Evolutionary conservation across 2,113 vertebrate species (phyloP).

Genomic region (Sceloporus undulatus): DNA sequence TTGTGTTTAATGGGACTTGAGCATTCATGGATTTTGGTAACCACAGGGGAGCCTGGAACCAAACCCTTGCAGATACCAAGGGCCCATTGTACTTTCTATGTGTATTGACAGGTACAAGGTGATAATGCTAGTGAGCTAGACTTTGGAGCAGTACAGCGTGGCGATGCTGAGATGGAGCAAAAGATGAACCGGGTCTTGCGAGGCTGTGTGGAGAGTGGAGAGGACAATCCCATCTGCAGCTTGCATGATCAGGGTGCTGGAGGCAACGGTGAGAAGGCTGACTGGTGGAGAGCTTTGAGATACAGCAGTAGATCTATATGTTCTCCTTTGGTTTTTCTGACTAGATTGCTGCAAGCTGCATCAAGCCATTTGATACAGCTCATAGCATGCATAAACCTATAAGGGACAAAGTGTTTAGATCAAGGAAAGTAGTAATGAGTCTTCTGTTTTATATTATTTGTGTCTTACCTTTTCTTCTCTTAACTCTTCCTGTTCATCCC

Average conservation of each 20-base stretch:
- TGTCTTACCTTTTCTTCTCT: no score
- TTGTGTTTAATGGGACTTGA: no score
- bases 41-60: no score
- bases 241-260: constrained; percentile 94
- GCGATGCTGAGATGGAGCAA: constrained; percentile 94
- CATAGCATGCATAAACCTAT: no score
- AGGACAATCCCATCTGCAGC: constrained; percentile 88
- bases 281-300: not conserved
- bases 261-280: constrained; percentile 84
- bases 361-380: not conserved
- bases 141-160: constrained; percentile 91
- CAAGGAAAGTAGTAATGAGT: no score
- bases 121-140: constrained; percentile 88
- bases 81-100: not conserved
- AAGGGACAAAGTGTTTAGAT: no score
- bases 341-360: not conserved
- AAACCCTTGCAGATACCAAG: no score
- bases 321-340: not conserved
- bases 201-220: constrained; percentile 85
- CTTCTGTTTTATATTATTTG: no score
- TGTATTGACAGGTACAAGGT: constrained; percentile 83
- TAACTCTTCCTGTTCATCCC: no score
- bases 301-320: not conserved
- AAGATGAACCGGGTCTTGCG: constrained; percentile 93
- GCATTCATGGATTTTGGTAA: no score